Percentiles rank a stretch among this genome's conserved stretches.
Conservation (phyloP, 2,797 vertebrate species). For the Heterohyrax brucei region DNA sequence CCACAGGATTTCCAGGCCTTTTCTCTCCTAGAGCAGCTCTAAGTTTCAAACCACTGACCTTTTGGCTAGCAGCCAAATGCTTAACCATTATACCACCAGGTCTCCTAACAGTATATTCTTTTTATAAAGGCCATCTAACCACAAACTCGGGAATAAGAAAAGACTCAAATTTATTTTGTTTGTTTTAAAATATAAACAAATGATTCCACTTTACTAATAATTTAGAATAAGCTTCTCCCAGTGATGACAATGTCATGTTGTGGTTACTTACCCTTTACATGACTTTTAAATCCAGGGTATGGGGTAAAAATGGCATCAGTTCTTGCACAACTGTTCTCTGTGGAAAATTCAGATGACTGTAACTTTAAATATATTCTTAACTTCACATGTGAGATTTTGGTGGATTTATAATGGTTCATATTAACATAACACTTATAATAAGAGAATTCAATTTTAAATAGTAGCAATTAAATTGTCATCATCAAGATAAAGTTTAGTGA, state of each 20-base stretch:
- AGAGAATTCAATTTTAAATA: conserved; percentile 56
- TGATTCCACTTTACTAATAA: conserved; percentile 52
- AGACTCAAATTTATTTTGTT: conserved; percentile 33
- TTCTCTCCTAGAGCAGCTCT: not conserved
- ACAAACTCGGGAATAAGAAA: conserved; percentile 49
- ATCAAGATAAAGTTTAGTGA: conserved; percentile 33
- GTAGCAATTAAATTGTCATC: conserved; percentile 43
- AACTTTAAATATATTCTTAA: conserved; percentile 68
- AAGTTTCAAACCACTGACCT: not conserved
- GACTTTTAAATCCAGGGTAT: conserved; percentile 99
- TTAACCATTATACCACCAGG: not conserved
- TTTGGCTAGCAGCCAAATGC: not conserved
- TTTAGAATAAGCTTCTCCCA: conserved; percentile 29
- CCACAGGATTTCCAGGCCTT: not conserved
- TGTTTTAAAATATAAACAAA: conserved; percentile 66
- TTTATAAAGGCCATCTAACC: conserved; percentile 45
- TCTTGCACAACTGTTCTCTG: conserved; percentile 99
- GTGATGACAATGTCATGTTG: conserved; percentile 5
- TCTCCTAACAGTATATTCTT: conserved; percentile 52
- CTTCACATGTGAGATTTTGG: conserved; percentile 64
- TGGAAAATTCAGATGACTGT: conserved; percentile 79
- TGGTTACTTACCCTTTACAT: conserved; percentile 95
- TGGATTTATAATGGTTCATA: conserved; percentile 59
- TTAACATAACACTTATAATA: conserved; percentile 60
- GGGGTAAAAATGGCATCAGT: conserved; percentile 99